Evolutionary conservation across 2,113 vertebrate genomes (phyloP), one percentile per base, ranked within the genome.

Genomic region (Urocynchramus pylzowi): DNA sequence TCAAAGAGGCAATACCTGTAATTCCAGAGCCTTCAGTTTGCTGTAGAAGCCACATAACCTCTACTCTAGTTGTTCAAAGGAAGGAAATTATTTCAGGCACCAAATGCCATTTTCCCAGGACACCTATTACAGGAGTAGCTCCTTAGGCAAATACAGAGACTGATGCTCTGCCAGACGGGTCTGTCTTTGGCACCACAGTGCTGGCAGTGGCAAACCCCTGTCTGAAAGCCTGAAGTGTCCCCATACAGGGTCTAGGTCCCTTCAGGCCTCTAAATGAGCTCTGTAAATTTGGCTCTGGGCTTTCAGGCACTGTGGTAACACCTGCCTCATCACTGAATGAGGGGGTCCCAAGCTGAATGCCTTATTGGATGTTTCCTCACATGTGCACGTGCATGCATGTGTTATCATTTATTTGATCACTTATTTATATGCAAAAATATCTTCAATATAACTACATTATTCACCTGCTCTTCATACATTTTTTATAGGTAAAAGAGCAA

Each of bases 291-390:
- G n/a, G 6, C 31, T 76, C 13, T 64, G 30, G 22, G 27, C 15
- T 89, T 68, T 79, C 6, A 10, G 45, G 5, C 33, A 33, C 6
- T 65, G 54, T 86, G 47, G 23, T 22, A 57, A 31, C 56, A 49
- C 6, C 61, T n/a, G 12, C 24, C 42, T 28, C 11, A 19, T 42
- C 7, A 1, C 28, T 2, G 2, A n/a, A n/a, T n/a, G n/a, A n/a
- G n/a, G 2, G 2, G 7, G 16, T 14, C 41, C 21, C 24, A 12
- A 45, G 19, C 49, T 57, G 37, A 79, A 41, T 33, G 35, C 17
- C 22, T 20, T 45, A 19, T 19, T 0, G 1, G 12, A 37, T 27
- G 4, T 16, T 83, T 67, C 42, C 10, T 87, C 74, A 57, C 0
- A 0, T 75, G 27, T 53, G n/a, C 11, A 14, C 9, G 33, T n/a